Evolutionary conservation across 1,140 invertebrate genomes (phyloP).

Genomic region (Myzus persicae): DNA sequence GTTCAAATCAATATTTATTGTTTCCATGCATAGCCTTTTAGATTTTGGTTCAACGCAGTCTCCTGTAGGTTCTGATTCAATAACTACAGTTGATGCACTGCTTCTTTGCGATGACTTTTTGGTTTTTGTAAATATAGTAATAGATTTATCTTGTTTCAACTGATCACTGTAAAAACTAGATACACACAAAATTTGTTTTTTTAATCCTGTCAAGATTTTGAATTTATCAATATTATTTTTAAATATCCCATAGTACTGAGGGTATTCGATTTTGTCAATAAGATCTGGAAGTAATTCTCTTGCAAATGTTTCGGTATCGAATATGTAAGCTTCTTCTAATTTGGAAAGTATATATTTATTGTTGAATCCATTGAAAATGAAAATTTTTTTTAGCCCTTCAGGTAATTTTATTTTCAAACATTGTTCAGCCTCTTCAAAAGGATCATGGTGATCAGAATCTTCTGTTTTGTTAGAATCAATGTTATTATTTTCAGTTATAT

Average conservation of each 20-base stretch:
- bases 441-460: background rate
- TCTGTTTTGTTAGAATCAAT: too few species aligned
- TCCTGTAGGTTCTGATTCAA: background rate
- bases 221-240: constrained; percentile 17
- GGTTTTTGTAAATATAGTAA: background rate
- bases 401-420: background rate
- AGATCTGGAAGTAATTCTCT: background rate
- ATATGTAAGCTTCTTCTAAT: background rate
- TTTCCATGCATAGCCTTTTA: constrained; percentile 2
- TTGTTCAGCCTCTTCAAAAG: background rate
- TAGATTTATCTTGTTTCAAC: background rate
- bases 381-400: background rate
- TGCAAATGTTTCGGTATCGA: background rate
- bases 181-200: background rate
- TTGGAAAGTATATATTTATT: constrained; percentile 9
- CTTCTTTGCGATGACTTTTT: background rate
- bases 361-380: background rate
- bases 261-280: background rate
- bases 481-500: too few species aligned
- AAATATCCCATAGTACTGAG: background rate
- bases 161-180: background rate
- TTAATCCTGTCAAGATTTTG: constrained; percentile 3
- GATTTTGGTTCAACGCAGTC: background rate
- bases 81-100: background rate
- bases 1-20: background rate